Percentiles rank a stretch among this genome's conserved stretches.
These are phyloP conservation scores for Helleia helle DNA, from an alignment of 2,888 invertebrate genomes.

Conservation along the genomic window DNA sequence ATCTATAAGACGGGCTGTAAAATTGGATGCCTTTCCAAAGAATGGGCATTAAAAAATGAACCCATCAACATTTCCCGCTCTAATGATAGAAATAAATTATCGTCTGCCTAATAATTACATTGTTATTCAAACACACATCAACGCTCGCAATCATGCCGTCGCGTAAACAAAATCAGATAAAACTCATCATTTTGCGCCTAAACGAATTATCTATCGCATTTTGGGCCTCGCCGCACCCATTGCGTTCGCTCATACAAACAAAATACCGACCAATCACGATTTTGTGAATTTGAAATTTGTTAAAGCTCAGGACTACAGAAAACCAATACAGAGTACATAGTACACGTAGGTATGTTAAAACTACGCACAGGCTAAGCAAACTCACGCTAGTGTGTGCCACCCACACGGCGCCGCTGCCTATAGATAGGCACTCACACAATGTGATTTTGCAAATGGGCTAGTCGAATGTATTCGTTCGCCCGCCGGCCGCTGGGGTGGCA, in stretches of 20 bases:
- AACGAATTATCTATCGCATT: conserved; percentile 60
- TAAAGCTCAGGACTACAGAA: conserved; percentile 66
- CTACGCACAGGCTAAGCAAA: conserved; percentile 69
- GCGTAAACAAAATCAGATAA: conserved; percentile 49
- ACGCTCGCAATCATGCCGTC: conserved; percentile 38
- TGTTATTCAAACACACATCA: conserved; percentile 31
- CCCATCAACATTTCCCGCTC: conserved; percentile 30
- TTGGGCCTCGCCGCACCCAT: conserved; percentile 38
- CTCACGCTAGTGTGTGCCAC: conserved; percentile 39
- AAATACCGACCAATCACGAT: conserved; percentile 69
- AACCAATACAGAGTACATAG: conserved; percentile 62
- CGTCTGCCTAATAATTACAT: conserved; percentile 30
- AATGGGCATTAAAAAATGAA: conserved; percentile 26
- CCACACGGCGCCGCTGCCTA: conserved; percentile 25
- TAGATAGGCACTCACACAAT: conserved; percentile 63
- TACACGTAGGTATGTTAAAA: conserved; percentile 38
- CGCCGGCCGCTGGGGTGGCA: conserved; percentile 47
- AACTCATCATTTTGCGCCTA: conserved; percentile 60
- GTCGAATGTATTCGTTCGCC: conserved; percentile 71
- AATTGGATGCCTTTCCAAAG: conserved; percentile 9
- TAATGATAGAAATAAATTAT: conserved; percentile 29
- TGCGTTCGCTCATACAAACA: conserved; percentile 63
- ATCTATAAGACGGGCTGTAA: conserved; percentile 13
- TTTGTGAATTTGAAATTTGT: conserved; percentile 73
- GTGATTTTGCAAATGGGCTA: conserved; percentile 70